Conservation (phyloP, 92 coral and sea anemone species). For the Epizoanthus fatuus region DNA sequence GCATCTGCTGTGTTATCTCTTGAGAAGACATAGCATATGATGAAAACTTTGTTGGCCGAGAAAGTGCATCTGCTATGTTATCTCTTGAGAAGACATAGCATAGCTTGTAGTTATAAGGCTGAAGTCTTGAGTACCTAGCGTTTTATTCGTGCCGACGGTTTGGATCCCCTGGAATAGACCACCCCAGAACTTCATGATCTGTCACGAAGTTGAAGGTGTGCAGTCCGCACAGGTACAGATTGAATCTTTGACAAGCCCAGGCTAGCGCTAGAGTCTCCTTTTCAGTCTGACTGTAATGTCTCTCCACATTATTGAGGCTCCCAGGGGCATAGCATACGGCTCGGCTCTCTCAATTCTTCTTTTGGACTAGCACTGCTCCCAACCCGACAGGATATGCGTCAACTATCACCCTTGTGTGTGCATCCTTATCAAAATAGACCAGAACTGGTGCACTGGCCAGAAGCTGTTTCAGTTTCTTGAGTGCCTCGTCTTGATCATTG, state of each 20-base stretch:
- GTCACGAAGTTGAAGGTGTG: no score
- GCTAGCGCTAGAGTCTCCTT: not conserved
- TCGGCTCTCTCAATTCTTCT: not conserved
- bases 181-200: no score
- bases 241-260: not conserved
- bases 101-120: not conserved
- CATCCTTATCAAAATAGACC: not conserved
- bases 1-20: no score
- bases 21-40: no score
- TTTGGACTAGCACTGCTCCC: not conserved
- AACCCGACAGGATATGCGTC: not conserved
- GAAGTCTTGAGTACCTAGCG: not conserved
- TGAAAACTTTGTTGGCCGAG: no score
- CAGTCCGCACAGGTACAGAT: not conserved
- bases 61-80: not conserved
- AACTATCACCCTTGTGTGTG: not conserved
- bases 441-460: not conserved
- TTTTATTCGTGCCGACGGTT: not conserved
- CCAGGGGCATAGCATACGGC: not conserved
- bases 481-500: no score
- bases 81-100: not conserved
- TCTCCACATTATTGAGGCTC: not conserved
- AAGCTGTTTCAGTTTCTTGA: no score
- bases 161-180: not conserved
- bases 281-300: not conserved